Evolutionary conservation across 2,113 vertebrate genomes (phyloP), one percentile per base, ranked within the genome.

Genomic region (Petroica traversi): DNA sequence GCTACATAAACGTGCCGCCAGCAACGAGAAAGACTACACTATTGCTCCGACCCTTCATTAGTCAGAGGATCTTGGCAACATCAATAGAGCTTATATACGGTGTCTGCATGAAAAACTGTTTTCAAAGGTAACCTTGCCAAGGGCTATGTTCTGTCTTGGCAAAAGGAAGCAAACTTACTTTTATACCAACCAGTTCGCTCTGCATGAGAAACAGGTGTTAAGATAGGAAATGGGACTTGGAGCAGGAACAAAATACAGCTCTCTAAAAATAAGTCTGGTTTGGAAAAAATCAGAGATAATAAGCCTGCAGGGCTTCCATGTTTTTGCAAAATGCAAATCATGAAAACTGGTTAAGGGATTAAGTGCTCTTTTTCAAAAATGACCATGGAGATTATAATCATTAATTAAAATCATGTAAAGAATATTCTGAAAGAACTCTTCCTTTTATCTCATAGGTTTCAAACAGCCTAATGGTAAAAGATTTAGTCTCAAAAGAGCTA

Each of bases 51-150:
- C 94, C 96, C 97, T 98, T 98, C 98, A 98, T 98, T 98, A 98
- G 97, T 97, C 96, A 98, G 95, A 97, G 92, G 94, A 97, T 97
- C 95, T 95, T 97, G 98, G 97, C 98, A 98, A 98, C 86, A 95
- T 95, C 93, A 94, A 92, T 64, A 95, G 87, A 82, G 84, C 96
- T 97, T 94, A 96, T 96, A 93, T 45, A 98, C 25, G 1, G 83
- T 81, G 96, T 96, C 97, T 98, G 97, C 98, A 98, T 97, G 98
- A 98, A 98, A 98, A 98, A 98, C 94, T 96, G 88, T 93, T 98
- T 98, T 98, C 98, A 98, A 98, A 98, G 96, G 88, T 98, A 98
- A 98, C 98, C 98, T 98, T 98, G 98, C 98, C 98, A 98, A 97
- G 96, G 98, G 98, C 97, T 98, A 97, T 96, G 96, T 96, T 98